These are phyloP conservation scores for Pyrocoelia pectoralis DNA, from an alignment of 2,888 invertebrate species.

Conservation along the genomic window DNA sequence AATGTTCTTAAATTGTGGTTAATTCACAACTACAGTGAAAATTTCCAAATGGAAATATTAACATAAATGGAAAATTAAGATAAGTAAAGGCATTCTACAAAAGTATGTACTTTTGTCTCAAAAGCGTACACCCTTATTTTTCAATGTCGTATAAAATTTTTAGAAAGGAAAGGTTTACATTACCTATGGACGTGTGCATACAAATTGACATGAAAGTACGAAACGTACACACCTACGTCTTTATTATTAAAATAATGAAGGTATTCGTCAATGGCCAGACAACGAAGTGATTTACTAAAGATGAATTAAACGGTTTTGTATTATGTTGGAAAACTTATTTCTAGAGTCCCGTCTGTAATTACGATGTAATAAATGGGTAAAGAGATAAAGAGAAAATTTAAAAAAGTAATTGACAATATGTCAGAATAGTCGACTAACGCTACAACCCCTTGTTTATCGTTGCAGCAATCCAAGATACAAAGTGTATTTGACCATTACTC, in stretches of 20 bases:
- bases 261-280: not conserved
- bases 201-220: not conserved
- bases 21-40: too few species aligned
- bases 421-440: slow-evolving; percentile 17
- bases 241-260: not conserved
- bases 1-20: too few species aligned
- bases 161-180: not conserved
- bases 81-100: not conserved
- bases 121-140: not conserved
- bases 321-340: not conserved
- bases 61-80: not conserved
- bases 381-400: not conserved
- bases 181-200: not conserved
- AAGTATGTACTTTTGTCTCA: not conserved
- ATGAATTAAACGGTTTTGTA: not conserved
- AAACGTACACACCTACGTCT: not conserved
- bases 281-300: not conserved
- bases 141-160: not conserved
- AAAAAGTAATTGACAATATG: slow-evolving; percentile 27
- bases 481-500: slow-evolving; percentile 32
- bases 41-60: not conserved
- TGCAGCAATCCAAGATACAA: slow-evolving; percentile 30
- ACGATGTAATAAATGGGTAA: too few species aligned
- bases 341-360: too few species aligned
- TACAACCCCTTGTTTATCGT: slow-evolving; percentile 24